Conservation (phyloP, 2,113 vertebrate genomes). For the Pseudorhombus dupliciocellatus region DNA sequence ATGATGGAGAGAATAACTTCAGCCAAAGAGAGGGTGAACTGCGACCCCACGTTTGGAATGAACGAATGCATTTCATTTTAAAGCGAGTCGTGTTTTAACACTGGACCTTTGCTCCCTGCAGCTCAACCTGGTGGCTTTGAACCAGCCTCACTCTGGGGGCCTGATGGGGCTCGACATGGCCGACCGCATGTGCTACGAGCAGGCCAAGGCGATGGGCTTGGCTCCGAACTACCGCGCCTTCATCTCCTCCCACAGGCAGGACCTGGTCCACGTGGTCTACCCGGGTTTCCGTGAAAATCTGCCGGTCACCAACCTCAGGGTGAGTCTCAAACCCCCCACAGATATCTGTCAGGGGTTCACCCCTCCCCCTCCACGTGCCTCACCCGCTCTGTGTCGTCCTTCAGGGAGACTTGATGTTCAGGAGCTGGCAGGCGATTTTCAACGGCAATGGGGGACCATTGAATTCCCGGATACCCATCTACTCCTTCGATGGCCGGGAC, state of each 20-base stretch:
- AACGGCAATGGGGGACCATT: conserved; percentile 82
- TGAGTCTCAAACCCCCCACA: conserved; percentile 62
- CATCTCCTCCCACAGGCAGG: conserved; percentile 90
- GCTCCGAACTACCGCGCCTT: conserved; percentile 90
- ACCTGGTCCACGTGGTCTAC: conserved; percentile 88
- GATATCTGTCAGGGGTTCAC: background rate
- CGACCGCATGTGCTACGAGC: conserved; percentile 91
- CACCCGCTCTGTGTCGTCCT: conserved; percentile 44
- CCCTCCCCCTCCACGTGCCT: background rate
- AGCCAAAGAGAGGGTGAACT: conserved; percentile 55
- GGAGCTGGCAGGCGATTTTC: conserved; percentile 91
- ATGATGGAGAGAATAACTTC: conserved; percentile 58
- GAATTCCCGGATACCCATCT: conserved; percentile 86
- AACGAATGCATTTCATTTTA: background rate
- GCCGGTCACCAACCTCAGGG: conserved; percentile 95
- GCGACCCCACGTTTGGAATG: background rate
- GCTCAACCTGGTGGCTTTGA: conserved; percentile 93
- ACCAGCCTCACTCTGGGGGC: conserved; percentile 88
- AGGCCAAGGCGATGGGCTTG: conserved; percentile 91
- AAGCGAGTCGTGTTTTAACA: conserved; percentile 5
- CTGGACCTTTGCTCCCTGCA: conserved; percentile 51
- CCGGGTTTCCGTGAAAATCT: conserved; percentile 84
- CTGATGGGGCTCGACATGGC: conserved; percentile 80
- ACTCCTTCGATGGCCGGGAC: conserved; percentile 95
- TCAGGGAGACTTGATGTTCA: conserved; percentile 92